These are phyloP conservation scores for Drosophila rellima DNA, from an alignment of 2,888 invertebrate genomes.

Conservation along the genomic window DNA sequence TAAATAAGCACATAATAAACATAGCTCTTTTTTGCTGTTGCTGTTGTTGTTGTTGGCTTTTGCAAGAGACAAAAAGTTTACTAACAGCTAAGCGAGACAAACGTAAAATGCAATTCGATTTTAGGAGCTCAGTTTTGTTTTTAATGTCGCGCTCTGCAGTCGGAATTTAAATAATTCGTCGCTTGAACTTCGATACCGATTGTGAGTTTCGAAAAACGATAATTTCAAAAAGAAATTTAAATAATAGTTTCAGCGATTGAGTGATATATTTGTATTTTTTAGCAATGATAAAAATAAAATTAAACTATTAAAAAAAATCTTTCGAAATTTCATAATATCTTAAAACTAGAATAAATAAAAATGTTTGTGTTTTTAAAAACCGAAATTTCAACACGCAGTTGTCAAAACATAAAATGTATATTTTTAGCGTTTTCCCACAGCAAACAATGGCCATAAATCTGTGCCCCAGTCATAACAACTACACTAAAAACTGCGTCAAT, in stretches of 20 bases:
- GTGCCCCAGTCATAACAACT: conserved; percentile 3
- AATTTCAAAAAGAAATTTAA: background rate
- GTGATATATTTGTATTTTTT: background rate
- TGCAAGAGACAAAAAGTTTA: conserved; percentile 57
- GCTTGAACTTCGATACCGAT: conserved; percentile 5
- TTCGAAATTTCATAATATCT: background rate
- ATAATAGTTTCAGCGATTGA: background rate
- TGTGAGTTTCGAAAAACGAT: conserved; percentile 9
- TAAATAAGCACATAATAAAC: conserved; percentile 74
- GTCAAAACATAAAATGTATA: conserved; percentile 14
- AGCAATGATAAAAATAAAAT: background rate
- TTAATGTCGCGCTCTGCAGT: conserved; percentile 63
- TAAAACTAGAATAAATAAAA: background rate
- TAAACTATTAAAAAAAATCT: too few species aligned
- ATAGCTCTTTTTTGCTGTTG: conserved; percentile 20
- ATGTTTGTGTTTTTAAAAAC: background rate
- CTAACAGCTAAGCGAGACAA: conserved; percentile 32
- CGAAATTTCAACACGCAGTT: conserved; percentile 5
- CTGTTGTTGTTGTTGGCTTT: conserved; percentile 43
- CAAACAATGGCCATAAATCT: conserved; percentile 21
- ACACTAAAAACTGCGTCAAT: conserved; percentile 14
- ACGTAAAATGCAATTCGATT: conserved; percentile 50
- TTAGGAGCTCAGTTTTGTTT: conserved; percentile 64
- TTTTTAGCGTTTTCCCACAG: conserved; percentile 24
- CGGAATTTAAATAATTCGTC: conserved; percentile 13